Percentiles rank a stretch among this genome's conserved stretches.
Evolutionary conservation across 2,888 invertebrate species (phyloP).

Genomic region (Ophion costatus): DNA sequence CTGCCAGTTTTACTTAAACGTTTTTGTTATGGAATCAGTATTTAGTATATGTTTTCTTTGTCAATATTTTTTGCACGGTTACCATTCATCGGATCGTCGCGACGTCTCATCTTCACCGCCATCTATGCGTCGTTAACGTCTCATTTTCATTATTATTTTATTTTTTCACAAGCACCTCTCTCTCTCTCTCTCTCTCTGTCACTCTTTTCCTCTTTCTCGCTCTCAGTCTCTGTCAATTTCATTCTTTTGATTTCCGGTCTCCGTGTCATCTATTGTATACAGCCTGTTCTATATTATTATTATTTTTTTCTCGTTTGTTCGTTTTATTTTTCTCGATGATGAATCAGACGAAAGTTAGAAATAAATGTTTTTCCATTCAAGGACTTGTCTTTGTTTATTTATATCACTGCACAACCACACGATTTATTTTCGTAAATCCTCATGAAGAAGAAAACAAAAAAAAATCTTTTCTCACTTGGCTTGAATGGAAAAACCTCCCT

Average conservation of each 20-base stretch:
- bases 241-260: conserved; percentile 63
- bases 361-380: conserved; percentile 84
- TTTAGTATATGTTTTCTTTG: conserved; percentile 35
- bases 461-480: conserved; percentile 79
- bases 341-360: conserved; percentile 79
- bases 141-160: conserved; percentile 38
- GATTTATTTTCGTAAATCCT: conserved; percentile 72
- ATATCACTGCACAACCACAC: conserved; percentile 80
- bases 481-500: conserved; percentile 82
- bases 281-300: conserved; percentile 66
- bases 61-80: conserved; percentile 53
- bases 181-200: conserved; percentile 43
- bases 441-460: conserved; percentile 69
- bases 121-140: conserved; percentile 45
- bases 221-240: conserved; percentile 13
- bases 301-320: conserved; percentile 65
- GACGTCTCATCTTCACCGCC: conserved; percentile 51
- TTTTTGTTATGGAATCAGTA: conserved; percentile 38
- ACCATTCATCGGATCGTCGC: conserved; percentile 54
- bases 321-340: conserved; percentile 66
- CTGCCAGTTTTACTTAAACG: conserved; percentile 46
- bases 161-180: conserved; percentile 41
- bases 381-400: conserved; percentile 82
- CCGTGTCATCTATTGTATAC: conserved; percentile 71
- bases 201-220: conserved; percentile 29